These are phyloP conservation scores for Patagioenas fasciata DNA, from an alignment of 2,113 vertebrate species.

Conservation along the genomic window DNA sequence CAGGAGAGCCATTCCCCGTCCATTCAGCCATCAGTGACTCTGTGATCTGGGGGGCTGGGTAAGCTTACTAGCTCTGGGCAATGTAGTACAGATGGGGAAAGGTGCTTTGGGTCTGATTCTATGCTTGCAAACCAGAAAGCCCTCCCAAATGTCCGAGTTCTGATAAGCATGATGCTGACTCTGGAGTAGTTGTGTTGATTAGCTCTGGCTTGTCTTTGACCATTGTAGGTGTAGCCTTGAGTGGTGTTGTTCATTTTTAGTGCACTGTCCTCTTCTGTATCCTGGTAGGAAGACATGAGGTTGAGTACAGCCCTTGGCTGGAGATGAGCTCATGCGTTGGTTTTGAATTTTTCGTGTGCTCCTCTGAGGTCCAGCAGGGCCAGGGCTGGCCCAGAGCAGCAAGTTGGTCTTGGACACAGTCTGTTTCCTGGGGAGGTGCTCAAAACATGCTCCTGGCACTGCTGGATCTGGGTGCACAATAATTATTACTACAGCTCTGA, in stretches of 20 bases:
- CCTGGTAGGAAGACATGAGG: not conserved
- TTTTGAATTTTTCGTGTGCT: not conserved
- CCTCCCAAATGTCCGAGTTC: not conserved
- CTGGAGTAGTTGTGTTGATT: not conserved
- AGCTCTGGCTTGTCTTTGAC: not conserved
- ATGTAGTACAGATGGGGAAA: not conserved
- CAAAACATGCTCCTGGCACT: not conserved
- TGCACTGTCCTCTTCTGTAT: not conserved
- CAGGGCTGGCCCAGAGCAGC: not conserved
- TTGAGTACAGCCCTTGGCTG: not conserved
- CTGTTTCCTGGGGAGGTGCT: not conserved
- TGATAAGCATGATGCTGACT: not conserved
- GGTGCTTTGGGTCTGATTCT: accelerated
- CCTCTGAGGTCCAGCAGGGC: not conserved
- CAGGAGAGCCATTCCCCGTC: not conserved
- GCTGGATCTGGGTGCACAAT: not conserved
- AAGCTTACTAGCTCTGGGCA: not conserved
- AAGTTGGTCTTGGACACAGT: not conserved
- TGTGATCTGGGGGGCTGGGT: no score
- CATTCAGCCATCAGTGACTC: accelerated
- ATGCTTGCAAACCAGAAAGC: accelerated
- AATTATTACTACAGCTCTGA: not conserved
- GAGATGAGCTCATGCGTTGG: accelerated
- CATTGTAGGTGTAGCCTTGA: accelerated
- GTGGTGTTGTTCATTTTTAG: not conserved